phyloP scores from a whole-genome alignment of 1,140 invertebrate genomes.

The Harlomillsia oculata region DNA sequence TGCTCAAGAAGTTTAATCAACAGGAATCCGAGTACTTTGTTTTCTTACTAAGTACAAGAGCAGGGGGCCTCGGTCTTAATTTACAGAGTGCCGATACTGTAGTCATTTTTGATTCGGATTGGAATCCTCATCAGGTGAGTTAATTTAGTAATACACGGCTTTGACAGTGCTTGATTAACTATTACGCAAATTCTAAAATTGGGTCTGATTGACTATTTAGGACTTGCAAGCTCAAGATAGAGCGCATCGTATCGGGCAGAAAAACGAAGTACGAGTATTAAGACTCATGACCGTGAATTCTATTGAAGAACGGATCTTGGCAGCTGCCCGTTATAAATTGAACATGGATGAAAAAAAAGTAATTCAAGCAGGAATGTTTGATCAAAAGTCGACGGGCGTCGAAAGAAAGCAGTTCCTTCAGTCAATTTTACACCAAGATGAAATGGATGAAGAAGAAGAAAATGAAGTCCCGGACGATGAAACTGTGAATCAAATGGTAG shows the following conservation, averaged over 20 bases:
- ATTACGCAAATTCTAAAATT: neutral
- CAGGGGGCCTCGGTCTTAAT: slow-evolving; percentile 60
- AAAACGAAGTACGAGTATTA: slow-evolving; percentile 55
- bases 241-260: slow-evolving; percentile 63
- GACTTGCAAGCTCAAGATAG: slow-evolving; percentile 54
- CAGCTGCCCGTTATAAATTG: slow-evolving; percentile 56
- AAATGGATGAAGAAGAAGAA: slow-evolving; percentile 54
- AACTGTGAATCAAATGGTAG: slow-evolving; percentile 63
- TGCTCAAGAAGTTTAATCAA: slow-evolving; percentile 54
- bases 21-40: slow-evolving; percentile 54
- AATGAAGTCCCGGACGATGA: slow-evolving; percentile 66
- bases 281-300: slow-evolving; percentile 61
- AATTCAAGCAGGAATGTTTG: slow-evolving; percentile 66
- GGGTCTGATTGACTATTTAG: neutral
- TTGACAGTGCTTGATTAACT: neutral
- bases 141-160: neutral
- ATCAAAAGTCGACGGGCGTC: slow-evolving; percentile 57
- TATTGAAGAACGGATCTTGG: slow-evolving; percentile 60
- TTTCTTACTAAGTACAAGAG: slow-evolving; percentile 58
- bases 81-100: slow-evolving; percentile 62
- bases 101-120: slow-evolving; percentile 64
- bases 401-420: slow-evolving; percentile 56
- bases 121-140: slow-evolving; percentile 60
- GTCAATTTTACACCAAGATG: slow-evolving; percentile 49
- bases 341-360: slow-evolving; percentile 62